A percentile compares a stretch with the other conserved stretches of the same genome.
Evolutionary conservation across 1,140 invertebrate genomes (phyloP).

Genomic region (Lasioglossum albipes): DNA sequence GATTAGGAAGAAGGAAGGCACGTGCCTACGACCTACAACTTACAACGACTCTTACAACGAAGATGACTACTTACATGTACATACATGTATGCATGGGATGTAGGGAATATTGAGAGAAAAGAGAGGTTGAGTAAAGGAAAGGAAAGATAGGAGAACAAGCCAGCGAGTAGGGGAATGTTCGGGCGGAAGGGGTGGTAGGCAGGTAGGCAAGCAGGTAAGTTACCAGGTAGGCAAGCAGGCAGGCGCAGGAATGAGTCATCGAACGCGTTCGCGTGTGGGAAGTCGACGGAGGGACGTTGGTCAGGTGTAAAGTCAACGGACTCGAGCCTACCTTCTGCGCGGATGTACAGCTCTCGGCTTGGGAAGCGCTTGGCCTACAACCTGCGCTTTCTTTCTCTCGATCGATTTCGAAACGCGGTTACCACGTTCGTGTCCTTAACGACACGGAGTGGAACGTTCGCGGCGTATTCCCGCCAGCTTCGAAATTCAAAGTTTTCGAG

Average conservation of each 20-base stretch:
- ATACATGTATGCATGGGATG: neutral
- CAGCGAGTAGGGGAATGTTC: neutral
- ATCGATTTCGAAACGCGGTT: constrained; percentile 18
- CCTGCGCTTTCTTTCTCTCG: neutral
- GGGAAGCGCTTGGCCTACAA: constrained; percentile 10
- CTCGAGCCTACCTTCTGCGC: constrained; percentile 31
- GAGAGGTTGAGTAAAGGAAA: neutral
- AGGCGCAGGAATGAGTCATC: constrained; percentile 62
- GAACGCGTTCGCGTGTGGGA: constrained; percentile 50
- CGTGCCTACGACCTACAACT: too few species aligned
- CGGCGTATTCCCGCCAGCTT: too few species aligned
- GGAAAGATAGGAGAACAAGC: neutral
- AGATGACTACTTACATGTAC: too few species aligned
- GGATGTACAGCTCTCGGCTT: neutral
- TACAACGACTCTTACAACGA: too few species aligned
- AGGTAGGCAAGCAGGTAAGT: constrained; percentile 19
- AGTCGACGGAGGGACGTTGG: constrained; percentile 52
- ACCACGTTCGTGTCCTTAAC: neutral
- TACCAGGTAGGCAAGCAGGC: constrained; percentile 7
- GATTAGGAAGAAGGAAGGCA: too few species aligned
- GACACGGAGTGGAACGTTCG: neutral
- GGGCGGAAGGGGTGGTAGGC: neutral
- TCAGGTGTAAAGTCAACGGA: constrained; percentile 72
- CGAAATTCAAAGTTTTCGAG: neutral
- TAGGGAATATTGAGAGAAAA: neutral